Conservation (phyloP, 2,888 invertebrate species). For the Tetropium fuscum region DNA sequence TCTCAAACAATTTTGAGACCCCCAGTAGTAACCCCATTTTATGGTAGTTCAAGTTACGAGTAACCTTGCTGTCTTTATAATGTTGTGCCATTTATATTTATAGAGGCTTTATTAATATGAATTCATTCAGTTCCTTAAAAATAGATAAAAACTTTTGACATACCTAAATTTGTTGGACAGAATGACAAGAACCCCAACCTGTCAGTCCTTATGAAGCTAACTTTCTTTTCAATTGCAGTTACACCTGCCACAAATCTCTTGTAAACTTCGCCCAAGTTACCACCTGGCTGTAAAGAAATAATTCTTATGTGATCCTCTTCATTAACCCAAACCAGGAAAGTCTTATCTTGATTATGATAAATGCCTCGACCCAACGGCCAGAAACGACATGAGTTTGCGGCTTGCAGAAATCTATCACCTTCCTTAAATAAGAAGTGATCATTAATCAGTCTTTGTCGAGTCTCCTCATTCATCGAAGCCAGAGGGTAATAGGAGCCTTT, state of each 20-base stretch:
- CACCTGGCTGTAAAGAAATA: constrained; percentile 97
- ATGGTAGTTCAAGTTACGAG: too few species aligned
- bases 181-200: constrained; percentile 78
- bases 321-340: constrained; percentile 97
- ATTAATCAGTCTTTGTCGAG: constrained; percentile 94
- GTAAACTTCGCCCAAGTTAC: constrained; percentile 85
- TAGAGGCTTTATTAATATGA: constrained; percentile 79
- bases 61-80: too few species aligned
- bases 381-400: constrained; percentile 93
- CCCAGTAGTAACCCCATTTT: too few species aligned
- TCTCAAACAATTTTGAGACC: too few species aligned
- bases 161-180: constrained; percentile 79
- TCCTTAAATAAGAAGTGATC: constrained; percentile 98
- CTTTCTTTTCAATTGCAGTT: constrained; percentile 66
- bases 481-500: constrained; percentile 94
- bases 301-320: constrained; percentile 98
- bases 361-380: constrained; percentile 96
- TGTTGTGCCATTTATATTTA: constrained; percentile 77
- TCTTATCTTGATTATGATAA: constrained; percentile 94
- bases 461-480: constrained; percentile 91
- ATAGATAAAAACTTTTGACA: too few species aligned
- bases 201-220: constrained; percentile 70
- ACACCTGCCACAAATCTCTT: constrained; percentile 68
- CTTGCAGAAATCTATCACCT: constrained; percentile 89
- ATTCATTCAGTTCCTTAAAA: too few species aligned